Percentiles rank a stretch among this genome's conserved stretches.
These are phyloP conservation scores for Heterochromis multidens DNA, from an alignment of 2,113 vertebrate species.

Conservation along the genomic window DNA sequence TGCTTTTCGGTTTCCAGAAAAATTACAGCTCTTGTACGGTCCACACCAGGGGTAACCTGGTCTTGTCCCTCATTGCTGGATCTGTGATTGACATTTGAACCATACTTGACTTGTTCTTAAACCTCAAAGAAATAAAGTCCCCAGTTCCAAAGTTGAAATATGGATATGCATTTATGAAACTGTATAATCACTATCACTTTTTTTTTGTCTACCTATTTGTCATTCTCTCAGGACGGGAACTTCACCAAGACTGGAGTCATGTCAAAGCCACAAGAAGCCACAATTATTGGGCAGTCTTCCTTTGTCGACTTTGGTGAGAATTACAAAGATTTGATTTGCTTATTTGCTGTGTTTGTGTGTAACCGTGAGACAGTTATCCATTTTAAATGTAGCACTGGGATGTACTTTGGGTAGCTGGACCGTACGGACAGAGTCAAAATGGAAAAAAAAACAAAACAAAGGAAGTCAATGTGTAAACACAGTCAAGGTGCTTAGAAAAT, in stretches of 20 bases:
- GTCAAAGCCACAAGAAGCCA: constrained; percentile 37
- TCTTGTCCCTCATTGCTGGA: neutral
- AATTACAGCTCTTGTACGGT: neutral
- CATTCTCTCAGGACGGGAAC: constrained; percentile 83
- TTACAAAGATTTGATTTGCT: neutral
- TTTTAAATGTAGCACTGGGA: neutral
- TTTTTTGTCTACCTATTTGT: neutral
- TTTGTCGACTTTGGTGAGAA: constrained; percentile 95
- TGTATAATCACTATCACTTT: neutral
- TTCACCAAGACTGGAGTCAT: constrained; percentile 68
- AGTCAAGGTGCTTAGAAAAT: neutral
- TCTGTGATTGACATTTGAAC: neutral
- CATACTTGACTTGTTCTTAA: neutral
- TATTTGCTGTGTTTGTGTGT: neutral
- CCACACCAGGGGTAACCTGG: neutral
- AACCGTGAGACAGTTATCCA: neutral
- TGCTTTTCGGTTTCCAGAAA: neutral
- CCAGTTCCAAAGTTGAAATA: neutral
- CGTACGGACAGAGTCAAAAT: neutral
- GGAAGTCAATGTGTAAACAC: neutral
- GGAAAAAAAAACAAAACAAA: neutral
- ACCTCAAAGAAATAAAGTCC: neutral
- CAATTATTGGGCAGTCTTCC: constrained; percentile 84
- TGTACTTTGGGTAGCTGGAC: neutral
- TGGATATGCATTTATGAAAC: neutral